A percentile compares a stretch with the other conserved stretches of the same genome.
phyloP scores from a whole-genome alignment of 2,797 vertebrate genomes.

The Neomorphus geoffroyi region DNA sequence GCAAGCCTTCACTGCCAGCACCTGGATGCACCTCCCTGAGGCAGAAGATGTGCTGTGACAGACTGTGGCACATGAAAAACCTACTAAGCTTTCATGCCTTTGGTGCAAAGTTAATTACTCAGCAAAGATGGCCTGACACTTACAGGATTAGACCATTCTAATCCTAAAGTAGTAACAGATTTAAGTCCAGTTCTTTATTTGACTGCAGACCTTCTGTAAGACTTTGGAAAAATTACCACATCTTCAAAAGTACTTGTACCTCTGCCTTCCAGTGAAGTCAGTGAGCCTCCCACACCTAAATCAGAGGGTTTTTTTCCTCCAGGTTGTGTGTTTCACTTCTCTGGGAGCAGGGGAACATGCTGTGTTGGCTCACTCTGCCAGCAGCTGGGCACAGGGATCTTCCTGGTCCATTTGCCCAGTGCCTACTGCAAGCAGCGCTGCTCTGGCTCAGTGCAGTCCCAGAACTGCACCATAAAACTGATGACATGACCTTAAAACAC shows the following conservation, averaged over 20 bases:
- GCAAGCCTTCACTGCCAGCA: background rate
- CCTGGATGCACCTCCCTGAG: background rate
- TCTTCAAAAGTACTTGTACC: background rate
- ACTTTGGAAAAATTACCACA: background rate
- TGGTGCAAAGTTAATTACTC: background rate
- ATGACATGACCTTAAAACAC: background rate
- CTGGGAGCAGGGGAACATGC: background rate
- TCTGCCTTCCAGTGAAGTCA: background rate
- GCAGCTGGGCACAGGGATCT: background rate
- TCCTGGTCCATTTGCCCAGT: background rate
- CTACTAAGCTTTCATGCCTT: background rate
- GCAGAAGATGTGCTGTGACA: background rate
- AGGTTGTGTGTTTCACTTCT: background rate
- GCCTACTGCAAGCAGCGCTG: background rate
- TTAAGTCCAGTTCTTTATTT: background rate
- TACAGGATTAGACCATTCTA: background rate
- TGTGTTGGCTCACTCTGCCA: background rate
- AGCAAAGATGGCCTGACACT: background rate
- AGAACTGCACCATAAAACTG: background rate
- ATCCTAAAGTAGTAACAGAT: background rate
- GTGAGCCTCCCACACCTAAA: background rate
- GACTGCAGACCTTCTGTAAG: background rate
- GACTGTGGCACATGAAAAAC: background rate
- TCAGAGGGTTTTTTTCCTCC: background rate
- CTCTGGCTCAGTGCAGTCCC: background rate